These are phyloP conservation scores for Didymodactylos carnosus DNA, from an alignment of 2,888 invertebrate species.

Conservation along the genomic window DNA sequence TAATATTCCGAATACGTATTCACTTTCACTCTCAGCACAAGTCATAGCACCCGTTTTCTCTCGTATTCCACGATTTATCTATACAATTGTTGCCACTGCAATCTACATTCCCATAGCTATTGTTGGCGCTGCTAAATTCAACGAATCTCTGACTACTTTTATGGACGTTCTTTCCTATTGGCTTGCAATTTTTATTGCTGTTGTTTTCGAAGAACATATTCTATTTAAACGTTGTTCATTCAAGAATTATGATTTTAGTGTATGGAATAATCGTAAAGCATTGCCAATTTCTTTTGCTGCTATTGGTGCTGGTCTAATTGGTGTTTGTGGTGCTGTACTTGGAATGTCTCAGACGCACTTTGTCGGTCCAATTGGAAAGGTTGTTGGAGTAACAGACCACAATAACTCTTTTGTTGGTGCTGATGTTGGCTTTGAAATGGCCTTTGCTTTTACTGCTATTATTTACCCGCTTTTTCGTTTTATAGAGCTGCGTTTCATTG, in stretches of 20 bases:
- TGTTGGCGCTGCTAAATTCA: background rate
- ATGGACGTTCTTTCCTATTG: background rate
- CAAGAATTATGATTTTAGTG: background rate
- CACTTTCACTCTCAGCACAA: background rate
- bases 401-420: background rate
- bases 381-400: too few relatives aligned
- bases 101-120: background rate
- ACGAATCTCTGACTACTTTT: background rate
- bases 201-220: background rate
- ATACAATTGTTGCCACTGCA: background rate
- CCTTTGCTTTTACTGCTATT: background rate
- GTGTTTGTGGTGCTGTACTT: background rate
- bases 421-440: background rate
- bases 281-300: too few relatives aligned
- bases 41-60: background rate
- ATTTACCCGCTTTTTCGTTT: background rate
- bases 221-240: background rate
- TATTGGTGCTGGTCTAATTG: too few relatives aligned
- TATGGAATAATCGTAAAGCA: too few relatives aligned
- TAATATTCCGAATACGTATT: background rate
- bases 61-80: background rate
- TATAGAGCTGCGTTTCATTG: background rate
- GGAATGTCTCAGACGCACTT: background rate
- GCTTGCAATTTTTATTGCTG: background rate
- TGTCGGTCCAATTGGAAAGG: background rate